phyloP scores from a whole-genome alignment of 1,140 invertebrate species.

The Argopecten irradians region DNA sequence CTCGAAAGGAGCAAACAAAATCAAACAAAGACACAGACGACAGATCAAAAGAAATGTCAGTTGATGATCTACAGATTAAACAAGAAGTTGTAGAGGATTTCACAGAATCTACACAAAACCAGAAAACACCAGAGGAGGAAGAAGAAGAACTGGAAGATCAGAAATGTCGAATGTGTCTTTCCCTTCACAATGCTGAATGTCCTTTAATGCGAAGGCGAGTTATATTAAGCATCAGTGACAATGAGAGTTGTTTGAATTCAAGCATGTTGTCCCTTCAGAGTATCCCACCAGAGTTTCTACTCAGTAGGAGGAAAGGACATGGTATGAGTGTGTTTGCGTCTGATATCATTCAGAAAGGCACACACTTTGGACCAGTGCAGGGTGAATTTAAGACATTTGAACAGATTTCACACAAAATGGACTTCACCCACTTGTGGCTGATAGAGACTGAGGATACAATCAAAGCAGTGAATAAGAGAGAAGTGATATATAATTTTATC shows the following conservation, averaged over 20 bases:
- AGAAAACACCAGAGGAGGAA: neutral
- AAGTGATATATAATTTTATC: neutral
- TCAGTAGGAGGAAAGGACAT: neutral
- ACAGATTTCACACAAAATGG: neutral
- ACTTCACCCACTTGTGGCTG: constrained; percentile 26
- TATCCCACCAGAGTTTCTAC: neutral
- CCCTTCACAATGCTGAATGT: constrained; percentile 8
- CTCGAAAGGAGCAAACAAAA: no score
- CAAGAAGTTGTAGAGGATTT: no score
- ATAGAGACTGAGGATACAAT: neutral
- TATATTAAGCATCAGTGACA: neutral
- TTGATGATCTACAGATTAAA: no score
- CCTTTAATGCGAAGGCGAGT: neutral
- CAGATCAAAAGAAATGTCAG: no score
- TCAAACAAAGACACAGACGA: no score
- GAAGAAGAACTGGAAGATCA: neutral
- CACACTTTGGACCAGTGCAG: constrained; percentile 14
- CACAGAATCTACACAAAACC: no score
- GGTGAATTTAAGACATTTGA: neutral
- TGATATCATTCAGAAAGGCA: neutral
- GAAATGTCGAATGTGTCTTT: neutral
- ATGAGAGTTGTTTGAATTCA: neutral
- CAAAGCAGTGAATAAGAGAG: neutral
- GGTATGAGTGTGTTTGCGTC: constrained; percentile 7
- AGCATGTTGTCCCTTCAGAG: neutral